Base-by-base conservation (phyloP, 2,797 vertebrate genomes). In the Gymnopithys bicolor region DNA sequence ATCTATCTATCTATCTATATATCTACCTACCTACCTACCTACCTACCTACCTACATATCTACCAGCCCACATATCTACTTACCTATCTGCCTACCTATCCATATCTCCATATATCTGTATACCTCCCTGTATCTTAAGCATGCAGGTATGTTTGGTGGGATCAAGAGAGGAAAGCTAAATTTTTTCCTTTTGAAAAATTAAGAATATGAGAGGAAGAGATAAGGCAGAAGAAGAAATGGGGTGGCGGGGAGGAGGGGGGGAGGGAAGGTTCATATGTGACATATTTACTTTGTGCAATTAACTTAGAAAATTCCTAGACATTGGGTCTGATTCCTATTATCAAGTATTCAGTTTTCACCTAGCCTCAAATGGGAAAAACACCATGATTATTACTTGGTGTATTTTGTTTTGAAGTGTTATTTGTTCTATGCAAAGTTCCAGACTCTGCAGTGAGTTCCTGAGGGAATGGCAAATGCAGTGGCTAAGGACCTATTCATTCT, bases 331-430 rank as follows among this genome's bases (percentile, higher is more conserved):
- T 33, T 68, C 37, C 5, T 80, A 11, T 39, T 59, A 52, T 17
- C 28, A 32, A 1, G 1, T 39, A 37, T 11, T 64, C 18, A 48
- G 3, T 62, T 48, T 82, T 70, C 52, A 75, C 4, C 10, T 37
- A 64, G 7, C 3, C 13, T 68, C 9, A 59, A 71, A 63, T 9
- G 8, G 4, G 39, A 88, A 48, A 74, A 56, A 4, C 8, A 19
- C 2, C 21, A 27, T 7, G 0, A 1, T 33, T 73, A 23, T 45
- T 60, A 33, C 12, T 10, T 3, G 0, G 4, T 53, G 8, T 14
- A 28, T 53, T 93, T 74, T 66, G 5, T 16, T 43, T 71, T 55
- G 8, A 67, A 79, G 3, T 35, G 19, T 46, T 67, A 55, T 24
- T 87, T 8, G 35, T 71, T 33, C 9, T 32, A 11, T 16, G 7